Conservation (phyloP, 2,797 vertebrate species). For the Sebastes vulpes region DNA sequence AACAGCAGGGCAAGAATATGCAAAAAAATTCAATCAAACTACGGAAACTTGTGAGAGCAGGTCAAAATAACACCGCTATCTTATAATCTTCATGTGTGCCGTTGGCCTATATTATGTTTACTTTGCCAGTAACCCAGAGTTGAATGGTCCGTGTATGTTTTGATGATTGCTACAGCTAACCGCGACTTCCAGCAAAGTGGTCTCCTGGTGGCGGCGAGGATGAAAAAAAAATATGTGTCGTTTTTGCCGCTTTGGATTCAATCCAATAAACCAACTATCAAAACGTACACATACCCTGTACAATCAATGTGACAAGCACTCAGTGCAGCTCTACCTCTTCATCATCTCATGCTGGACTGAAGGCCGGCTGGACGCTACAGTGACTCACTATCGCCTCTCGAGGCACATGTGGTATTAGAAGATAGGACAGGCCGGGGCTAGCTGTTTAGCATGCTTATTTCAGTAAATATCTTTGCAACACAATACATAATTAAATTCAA, state of each 20-base stretch:
- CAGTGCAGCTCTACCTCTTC: neutral
- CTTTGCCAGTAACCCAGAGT: neutral
- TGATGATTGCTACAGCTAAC: neutral
- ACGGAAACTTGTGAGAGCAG: neutral
- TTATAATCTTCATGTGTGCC: neutral
- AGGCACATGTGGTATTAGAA: neutral
- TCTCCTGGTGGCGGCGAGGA: neutral
- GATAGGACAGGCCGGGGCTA: neutral
- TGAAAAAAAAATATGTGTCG: neutral
- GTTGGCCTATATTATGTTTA: neutral
- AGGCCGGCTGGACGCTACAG: neutral
- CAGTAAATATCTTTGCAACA: neutral
- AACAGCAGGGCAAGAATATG: neutral
- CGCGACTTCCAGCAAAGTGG: neutral
- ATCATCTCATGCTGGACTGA: neutral
- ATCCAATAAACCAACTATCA: neutral
- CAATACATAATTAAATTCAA: neutral
- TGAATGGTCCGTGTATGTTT: neutral
- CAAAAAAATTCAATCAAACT: neutral
- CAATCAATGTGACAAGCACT: neutral
- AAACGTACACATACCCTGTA: neutral
- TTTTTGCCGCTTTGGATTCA: neutral
- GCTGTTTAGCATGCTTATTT: neutral
- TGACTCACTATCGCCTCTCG: neutral
- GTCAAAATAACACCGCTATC: neutral